Percentiles rank a stretch among this genome's conserved stretches.
Evolutionary conservation across 2,888 invertebrate genomes (phyloP).

Genomic region (Melinopterus prodromus): DNA sequence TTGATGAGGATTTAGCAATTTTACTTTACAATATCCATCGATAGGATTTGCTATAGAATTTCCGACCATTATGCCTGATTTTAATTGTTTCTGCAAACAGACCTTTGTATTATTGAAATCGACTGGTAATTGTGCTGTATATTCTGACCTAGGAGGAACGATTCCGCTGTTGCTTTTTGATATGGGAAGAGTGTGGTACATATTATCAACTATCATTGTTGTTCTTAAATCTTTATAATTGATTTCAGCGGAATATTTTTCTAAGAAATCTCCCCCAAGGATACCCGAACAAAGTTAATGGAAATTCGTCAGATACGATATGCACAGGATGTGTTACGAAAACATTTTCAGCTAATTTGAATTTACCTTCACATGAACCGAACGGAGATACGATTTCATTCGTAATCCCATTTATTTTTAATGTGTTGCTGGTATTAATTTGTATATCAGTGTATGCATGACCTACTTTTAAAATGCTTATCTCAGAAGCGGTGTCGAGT

Average conservation of each 20-base stretch:
- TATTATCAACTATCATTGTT: conserved; percentile 5
- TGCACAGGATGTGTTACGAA: conserved; percentile 18
- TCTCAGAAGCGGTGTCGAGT: too few relatives aligned
- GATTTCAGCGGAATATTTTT: too few relatives aligned
- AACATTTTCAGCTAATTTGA: background rate
- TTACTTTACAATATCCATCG: conserved; percentile 12
- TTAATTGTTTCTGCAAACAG: background rate
- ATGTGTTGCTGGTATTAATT: too few relatives aligned
- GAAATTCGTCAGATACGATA: conserved; percentile 15
- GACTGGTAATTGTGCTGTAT: background rate
- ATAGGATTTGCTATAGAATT: conserved; percentile 12
- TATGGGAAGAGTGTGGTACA: background rate
- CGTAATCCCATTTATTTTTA: conserved; percentile 10
- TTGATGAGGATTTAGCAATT: background rate
- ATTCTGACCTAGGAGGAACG: conserved; percentile 14
- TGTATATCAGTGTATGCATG: too few relatives aligned
- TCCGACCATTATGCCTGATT: conserved; percentile 8
- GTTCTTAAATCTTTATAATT: conserved; percentile 5
- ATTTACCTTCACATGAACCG: conserved; percentile 7
- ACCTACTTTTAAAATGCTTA: too few relatives aligned
- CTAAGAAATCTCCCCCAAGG: too few relatives aligned
- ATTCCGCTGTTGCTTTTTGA: background rate
- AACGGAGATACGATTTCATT: conserved; percentile 15
- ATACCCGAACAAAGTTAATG: too few relatives aligned
- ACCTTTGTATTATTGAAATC: conserved; percentile 1